Conservation (phyloP, 2,113 vertebrate species). For the Limnothrissa miodon region DNA sequence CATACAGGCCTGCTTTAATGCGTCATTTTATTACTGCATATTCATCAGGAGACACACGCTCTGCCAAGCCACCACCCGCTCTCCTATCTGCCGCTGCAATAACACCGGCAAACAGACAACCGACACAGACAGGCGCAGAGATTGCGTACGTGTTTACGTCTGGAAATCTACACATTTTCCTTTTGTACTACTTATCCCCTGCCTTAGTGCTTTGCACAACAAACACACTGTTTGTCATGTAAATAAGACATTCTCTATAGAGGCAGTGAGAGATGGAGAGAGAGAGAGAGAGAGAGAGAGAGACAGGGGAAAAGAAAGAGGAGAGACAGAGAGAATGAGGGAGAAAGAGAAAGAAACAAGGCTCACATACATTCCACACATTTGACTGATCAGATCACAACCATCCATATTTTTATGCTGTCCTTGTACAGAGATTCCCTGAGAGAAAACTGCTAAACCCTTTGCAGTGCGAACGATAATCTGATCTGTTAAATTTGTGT, state of each 20-base stretch:
- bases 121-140: neutral
- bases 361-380: neutral
- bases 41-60: slow-evolving; percentile 32
- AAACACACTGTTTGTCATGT: too few species aligned
- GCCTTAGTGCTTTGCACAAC: too few species aligned
- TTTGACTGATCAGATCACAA: neutral
- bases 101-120: too few species aligned
- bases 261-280: neutral
- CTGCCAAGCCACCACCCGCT: slow-evolving; percentile 17
- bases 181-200: too few species aligned
- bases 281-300: neutral
- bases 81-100: slow-evolving; percentile 17
- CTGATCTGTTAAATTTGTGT: neutral
- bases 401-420: neutral
- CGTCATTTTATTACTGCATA: slow-evolving; percentile 38
- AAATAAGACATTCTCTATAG: too few species aligned
- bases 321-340: neutral
- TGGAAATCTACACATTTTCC: neutral
- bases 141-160: neutral
- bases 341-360: neutral
- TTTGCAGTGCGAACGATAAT: neutral
- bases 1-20: slow-evolving; percentile 39
- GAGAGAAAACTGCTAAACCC: neutral
- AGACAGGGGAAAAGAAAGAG: neutral
- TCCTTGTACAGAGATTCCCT: neutral